These are phyloP conservation scores for Acronicta psi DNA, from an alignment of 2,888 invertebrate genomes.

Conservation along the genomic window DNA sequence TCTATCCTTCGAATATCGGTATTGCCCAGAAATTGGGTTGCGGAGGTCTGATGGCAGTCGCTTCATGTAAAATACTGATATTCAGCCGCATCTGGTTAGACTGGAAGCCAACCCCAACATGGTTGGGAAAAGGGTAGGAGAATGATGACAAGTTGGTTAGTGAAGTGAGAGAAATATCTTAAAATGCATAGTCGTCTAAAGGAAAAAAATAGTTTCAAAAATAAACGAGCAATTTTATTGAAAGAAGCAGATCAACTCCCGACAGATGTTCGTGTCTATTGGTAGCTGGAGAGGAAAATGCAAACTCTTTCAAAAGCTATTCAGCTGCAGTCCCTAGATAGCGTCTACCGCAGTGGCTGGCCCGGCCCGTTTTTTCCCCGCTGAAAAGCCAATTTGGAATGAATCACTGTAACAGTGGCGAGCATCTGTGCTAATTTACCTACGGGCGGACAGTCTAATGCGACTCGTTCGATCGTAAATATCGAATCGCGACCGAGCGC, in stretches of 20 bases:
- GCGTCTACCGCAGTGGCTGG: slow-evolving; percentile 77
- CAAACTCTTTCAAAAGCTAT: slow-evolving; percentile 83
- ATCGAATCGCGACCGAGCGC: slow-evolving; percentile 86
- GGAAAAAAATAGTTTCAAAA: slow-evolving; percentile 30
- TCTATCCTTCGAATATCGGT: too few species aligned
- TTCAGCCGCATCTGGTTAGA: too few species aligned
- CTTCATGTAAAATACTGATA: too few species aligned
- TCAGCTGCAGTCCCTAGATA: slow-evolving; percentile 81
- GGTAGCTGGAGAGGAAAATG: slow-evolving; percentile 68
- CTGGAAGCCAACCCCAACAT: too few species aligned
- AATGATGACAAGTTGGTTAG: not conserved
- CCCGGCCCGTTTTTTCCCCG: slow-evolving; percentile 78
- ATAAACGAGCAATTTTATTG: slow-evolving; percentile 32
- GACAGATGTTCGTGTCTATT: slow-evolving; percentile 58
- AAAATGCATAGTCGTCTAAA: slow-evolving; percentile 30
- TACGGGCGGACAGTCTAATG: slow-evolving; percentile 89
- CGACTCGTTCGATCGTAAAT: slow-evolving; percentile 86
- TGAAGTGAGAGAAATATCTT: not conserved
- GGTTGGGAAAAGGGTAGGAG: too few species aligned
- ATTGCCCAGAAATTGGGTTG: too few species aligned
- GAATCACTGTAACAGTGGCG: slow-evolving; percentile 88
- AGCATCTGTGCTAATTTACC: slow-evolving; percentile 90
- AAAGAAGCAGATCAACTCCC: slow-evolving; percentile 42
- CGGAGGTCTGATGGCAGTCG: too few species aligned
- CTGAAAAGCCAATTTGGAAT: slow-evolving; percentile 89